Evolutionary conservation across 2,888 invertebrate genomes (phyloP), one percentile per base, ranked within the genome.

Genomic region (Lasioglossum figueresi): DNA sequence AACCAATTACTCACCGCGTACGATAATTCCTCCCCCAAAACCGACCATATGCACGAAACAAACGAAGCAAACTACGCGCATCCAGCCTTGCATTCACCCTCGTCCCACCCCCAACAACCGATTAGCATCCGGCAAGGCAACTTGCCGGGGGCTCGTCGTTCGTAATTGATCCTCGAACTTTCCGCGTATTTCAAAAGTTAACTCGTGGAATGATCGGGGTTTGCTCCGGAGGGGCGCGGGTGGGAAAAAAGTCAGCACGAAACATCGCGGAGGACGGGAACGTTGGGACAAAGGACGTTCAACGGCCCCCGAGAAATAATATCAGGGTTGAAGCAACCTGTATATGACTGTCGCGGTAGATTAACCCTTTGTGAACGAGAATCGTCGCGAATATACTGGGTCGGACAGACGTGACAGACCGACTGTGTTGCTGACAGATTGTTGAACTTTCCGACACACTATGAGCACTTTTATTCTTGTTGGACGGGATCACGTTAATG

Each of bases 141-240:
- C 66, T 79, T 79, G 59, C 34, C 72, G 31, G 59, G 8, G 59
- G 12, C 72, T 72, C 45, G 73, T 74, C 70, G 76, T 40, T 43
- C 63, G 73, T 73, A 79, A 79, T 79, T 79, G 79, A 79, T 73
- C 73, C 72, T 74, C 73, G 66, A 74, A 74, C 73, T 74, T 74
- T 79, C 31, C 48, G 31, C 74, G 59, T 79, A 66, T 73, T 79
- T 79, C 74, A 72, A 73, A 73, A 73, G 45, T 74, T 73, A 27
- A 40, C 70, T 31, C 48, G 48, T 48, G 59, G 19, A 76, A 76
- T 43, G 66, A 76, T 63, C 45, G 66, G 31, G 45, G 31, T 27
- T n/a, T 1, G 40, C 31, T 63, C 12, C 66, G 27, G n/a, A n/a
- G 52, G 12, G 56, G 10, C n/a, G 56, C 4, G 63, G 16, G 31